Percentiles rank a stretch among this genome's conserved stretches.
phyloP scores from a whole-genome alignment of 2,797 vertebrate genomes.

The Molothrus ater region DNA sequence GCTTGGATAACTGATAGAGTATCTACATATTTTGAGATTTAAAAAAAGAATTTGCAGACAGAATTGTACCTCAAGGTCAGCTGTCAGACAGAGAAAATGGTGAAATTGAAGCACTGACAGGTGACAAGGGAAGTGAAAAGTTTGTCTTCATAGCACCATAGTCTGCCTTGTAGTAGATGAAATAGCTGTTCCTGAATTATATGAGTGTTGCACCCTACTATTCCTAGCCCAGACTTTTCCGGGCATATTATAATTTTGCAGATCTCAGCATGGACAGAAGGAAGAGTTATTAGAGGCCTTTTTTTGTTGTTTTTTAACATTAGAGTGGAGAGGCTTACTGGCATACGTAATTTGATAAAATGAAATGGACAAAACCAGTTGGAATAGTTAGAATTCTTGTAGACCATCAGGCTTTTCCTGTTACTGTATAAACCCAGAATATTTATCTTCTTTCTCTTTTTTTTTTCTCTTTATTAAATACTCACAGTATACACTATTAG shows the following conservation, averaged over 20 bases:
- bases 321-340: background rate
- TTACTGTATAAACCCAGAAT: background rate
- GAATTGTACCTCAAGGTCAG: background rate
- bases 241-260: slow-evolving; percentile 31
- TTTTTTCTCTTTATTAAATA: background rate
- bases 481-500: background rate
- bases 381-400: background rate
- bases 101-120: background rate
- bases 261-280: slow-evolving; percentile 30
- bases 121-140: background rate
- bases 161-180: background rate
- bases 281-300: background rate
- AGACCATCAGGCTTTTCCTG: background rate
- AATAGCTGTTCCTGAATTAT: background rate
- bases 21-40: background rate
- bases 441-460: background rate
- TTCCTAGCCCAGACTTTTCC: background rate
- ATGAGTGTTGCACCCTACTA: background rate
- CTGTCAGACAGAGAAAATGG: background rate
- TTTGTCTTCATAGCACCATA: background rate
- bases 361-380: background rate
- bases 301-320: background rate
- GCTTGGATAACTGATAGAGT: background rate
- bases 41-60: background rate
- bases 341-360: background rate